These are phyloP conservation scores for Peribatodes rhomboidaria DNA, from an alignment of 2,888 invertebrate species.

Conservation along the genomic window DNA sequence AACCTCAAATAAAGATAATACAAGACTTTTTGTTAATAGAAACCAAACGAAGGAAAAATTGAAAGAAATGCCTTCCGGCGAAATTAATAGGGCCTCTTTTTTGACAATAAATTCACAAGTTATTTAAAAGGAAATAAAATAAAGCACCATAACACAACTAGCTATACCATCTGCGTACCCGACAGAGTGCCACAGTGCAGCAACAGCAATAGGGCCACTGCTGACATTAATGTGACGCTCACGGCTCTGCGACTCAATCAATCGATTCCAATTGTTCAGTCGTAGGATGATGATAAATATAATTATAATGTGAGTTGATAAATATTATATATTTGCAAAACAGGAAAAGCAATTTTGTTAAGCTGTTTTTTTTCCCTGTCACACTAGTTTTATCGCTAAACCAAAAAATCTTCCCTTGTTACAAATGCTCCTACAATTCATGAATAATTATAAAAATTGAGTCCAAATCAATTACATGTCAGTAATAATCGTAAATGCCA, in stretches of 20 bases:
- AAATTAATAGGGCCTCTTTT: background rate
- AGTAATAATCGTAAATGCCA: too few species aligned
- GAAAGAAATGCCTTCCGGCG: background rate
- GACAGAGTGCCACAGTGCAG: conserved; percentile 34
- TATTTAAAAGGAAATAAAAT: conserved; percentile 10
- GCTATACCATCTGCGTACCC: conserved; percentile 19
- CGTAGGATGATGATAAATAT: conserved; percentile 15
- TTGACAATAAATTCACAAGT: background rate
- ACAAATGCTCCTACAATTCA: too few species aligned
- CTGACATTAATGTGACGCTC: conserved; percentile 29
- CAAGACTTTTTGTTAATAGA: too few species aligned
- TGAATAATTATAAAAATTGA: too few species aligned
- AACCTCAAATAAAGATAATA: too few species aligned
- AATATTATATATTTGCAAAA: conserved; percentile 26
- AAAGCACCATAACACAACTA: conserved; percentile 6
- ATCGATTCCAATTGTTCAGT: conserved; percentile 35
- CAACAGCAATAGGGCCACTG: conserved; percentile 30
- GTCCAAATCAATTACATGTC: too few species aligned
- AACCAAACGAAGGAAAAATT: background rate
- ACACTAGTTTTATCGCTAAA: too few species aligned
- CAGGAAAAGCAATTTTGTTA: background rate
- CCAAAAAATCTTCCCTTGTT: too few species aligned
- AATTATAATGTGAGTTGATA: background rate
- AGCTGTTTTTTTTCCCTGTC: background rate
- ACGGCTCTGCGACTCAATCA: conserved; percentile 20